A percentile compares a stretch with the other conserved stretches of the same genome.
phyloP scores from a whole-genome alignment of 1,140 invertebrate genomes.

The Zaprionus camerounensis region DNA sequence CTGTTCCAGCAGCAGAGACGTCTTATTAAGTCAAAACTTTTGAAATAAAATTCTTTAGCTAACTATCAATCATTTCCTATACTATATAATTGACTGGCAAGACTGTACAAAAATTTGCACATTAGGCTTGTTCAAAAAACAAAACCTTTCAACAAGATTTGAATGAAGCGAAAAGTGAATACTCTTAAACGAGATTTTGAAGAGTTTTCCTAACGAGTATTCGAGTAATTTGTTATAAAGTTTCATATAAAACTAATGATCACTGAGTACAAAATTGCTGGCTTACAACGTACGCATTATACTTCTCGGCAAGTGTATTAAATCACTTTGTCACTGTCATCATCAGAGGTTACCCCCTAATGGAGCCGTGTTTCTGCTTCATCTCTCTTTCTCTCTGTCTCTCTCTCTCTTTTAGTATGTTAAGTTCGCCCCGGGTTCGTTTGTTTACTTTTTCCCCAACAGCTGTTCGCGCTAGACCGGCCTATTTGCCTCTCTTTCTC shows the following conservation, averaged over 20 bases:
- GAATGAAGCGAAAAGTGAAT: not conserved
- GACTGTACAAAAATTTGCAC: slow-evolving; percentile 9
- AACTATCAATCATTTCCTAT: not conserved
- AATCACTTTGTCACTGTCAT: slow-evolving; percentile 7
- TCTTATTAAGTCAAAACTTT: slow-evolving; percentile 6
- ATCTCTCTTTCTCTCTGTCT: not conserved
- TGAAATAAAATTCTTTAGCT: slow-evolving; percentile 2
- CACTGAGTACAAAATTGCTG: not conserved
- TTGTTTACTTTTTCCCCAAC: slow-evolving; percentile 49
- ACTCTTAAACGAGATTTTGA: not conserved
- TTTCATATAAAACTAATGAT: not conserved
- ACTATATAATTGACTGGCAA: slow-evolving; percentile 16
- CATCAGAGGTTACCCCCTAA: slow-evolving; percentile 11
- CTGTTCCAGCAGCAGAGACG: not conserved
- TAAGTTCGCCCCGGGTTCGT: slow-evolving; percentile 41
- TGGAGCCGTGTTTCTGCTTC: slow-evolving; percentile 1
- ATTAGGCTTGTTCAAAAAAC: slow-evolving; percentile 1
- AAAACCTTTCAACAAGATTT: not conserved
- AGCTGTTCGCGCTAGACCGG: slow-evolving; percentile 36
- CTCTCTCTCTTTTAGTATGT: not conserved
- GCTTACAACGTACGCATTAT: not conserved
- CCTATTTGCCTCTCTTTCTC: not conserved
- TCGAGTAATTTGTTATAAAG: not conserved
- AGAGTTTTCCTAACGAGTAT: not conserved
- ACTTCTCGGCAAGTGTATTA: not conserved